A percentile compares a stretch with the other conserved stretches of the same genome.
Evolutionary conservation across 2,797 vertebrate species (phyloP).

Genomic region (Poecilia wingei): DNA sequence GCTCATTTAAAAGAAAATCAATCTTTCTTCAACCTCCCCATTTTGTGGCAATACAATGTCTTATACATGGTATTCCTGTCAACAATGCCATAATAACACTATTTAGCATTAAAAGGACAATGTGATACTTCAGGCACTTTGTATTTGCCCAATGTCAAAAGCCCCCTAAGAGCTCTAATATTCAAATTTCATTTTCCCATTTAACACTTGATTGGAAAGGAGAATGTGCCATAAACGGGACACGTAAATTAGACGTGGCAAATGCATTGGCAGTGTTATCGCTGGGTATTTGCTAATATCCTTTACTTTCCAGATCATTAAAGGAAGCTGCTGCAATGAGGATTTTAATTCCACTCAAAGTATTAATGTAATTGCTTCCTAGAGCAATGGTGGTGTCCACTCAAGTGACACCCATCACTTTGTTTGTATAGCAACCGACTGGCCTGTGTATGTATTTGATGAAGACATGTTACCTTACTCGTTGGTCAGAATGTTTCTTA

Average conservation of each 20-base stretch:
- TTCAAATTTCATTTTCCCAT: conserved; percentile 17
- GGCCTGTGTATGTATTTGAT: conserved; percentile 27
- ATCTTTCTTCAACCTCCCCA: conserved; percentile 28
- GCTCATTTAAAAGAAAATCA: conserved; percentile 34
- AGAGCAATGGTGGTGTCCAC: conserved; percentile 41
- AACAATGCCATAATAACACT: conserved; percentile 30
- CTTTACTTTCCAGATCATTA: conserved; percentile 66
- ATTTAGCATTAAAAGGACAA: conserved; percentile 21
- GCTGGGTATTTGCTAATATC: conserved; percentile 51
- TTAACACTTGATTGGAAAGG: conserved; percentile 28
- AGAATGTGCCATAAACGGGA: conserved; percentile 39
- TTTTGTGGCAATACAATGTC: conserved; percentile 13
- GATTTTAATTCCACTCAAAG: conserved; percentile 56
- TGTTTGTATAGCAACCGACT: conserved; percentile 41
- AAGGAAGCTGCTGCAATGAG: conserved; percentile 57
- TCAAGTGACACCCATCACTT: conserved; percentile 45
- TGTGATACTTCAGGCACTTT: conserved; percentile 1
- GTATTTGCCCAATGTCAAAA: conserved; percentile 27
- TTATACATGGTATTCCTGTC: conserved; percentile 37
- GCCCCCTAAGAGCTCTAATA: not conserved
- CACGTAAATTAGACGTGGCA: conserved; percentile 33
- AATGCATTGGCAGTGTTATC: conserved; percentile 29
- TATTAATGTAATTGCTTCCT: conserved; percentile 59
- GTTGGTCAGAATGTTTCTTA: conserved; percentile 23
- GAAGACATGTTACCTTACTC: conserved; percentile 8